phyloP scores from a whole-genome alignment of 1,140 invertebrate species.

The Idris sp. region DNA sequence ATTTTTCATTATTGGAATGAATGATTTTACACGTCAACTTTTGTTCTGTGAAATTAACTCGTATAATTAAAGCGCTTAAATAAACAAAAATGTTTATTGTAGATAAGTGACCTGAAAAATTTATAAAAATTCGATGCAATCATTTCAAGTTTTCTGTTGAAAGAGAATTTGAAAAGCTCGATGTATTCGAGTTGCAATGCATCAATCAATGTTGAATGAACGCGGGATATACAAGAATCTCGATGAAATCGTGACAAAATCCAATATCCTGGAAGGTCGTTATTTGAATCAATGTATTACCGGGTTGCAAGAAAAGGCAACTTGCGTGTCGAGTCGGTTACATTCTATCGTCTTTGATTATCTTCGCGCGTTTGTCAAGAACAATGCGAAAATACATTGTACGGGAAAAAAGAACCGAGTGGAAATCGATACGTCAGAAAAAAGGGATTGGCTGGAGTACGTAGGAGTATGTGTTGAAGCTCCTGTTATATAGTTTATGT shows the following conservation, averaged over 20 bases:
- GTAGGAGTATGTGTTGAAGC: conserved; percentile 13
- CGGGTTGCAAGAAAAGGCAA: conserved; percentile 29
- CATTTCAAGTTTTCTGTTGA: background rate
- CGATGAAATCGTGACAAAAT: conserved; percentile 51
- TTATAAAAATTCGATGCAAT: conserved; percentile 7
- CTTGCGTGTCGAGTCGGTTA: conserved; percentile 45
- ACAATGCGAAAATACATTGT: conserved; percentile 44
- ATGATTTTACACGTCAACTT: no score
- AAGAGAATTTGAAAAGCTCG: conserved; percentile 13
- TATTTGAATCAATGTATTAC: conserved; percentile 43
- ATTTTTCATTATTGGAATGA: no score
- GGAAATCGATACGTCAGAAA: conserved; percentile 47
- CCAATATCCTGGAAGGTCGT: conserved; percentile 49
- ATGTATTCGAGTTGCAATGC: conserved; percentile 9
- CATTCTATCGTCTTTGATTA: conserved; percentile 58
- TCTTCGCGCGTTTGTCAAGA: conserved; percentile 45
- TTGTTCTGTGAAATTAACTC: no score
- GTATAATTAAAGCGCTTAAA: no score
- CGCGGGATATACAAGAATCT: conserved; percentile 24
- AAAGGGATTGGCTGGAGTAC: conserved; percentile 37
- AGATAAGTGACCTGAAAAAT: conserved; percentile 4
- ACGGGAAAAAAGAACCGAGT: conserved; percentile 35
- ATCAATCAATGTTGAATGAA: conserved; percentile 23
- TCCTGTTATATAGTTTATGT: background rate
- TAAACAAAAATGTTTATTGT: background rate